phyloP scores from a whole-genome alignment of 2,888 invertebrate species.

The Tillus elongatus region DNA sequence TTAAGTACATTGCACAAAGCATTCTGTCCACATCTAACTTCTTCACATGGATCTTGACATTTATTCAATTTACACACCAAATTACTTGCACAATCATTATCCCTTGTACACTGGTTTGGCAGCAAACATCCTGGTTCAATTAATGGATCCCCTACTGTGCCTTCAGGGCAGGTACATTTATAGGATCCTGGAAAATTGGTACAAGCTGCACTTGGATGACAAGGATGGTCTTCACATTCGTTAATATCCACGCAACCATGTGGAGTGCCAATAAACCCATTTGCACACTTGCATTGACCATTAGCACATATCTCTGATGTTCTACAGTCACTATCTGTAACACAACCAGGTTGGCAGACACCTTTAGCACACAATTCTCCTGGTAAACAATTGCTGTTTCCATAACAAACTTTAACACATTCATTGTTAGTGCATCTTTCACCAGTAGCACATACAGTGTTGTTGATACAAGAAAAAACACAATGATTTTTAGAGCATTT shows the following conservation, averaged over 20 bases:
- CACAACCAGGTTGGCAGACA: slow-evolving; percentile 74
- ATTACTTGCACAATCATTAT: slow-evolving; percentile 66
- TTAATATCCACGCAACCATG: slow-evolving; percentile 74
- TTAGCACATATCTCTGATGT: slow-evolving; percentile 67
- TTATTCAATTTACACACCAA: slow-evolving; percentile 67
- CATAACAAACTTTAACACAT: slow-evolving; percentile 79
- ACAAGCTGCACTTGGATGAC: slow-evolving; percentile 73
- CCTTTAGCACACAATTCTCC: slow-evolving; percentile 80
- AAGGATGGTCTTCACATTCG: slow-evolving; percentile 70
- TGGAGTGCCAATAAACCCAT: slow-evolving; percentile 64
- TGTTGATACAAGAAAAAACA: slow-evolving; percentile 66
- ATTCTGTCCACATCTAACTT: slow-evolving; percentile 63
- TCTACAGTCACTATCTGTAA: slow-evolving; percentile 70
- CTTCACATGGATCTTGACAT: slow-evolving; percentile 74
- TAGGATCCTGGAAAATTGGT: slow-evolving; percentile 72
- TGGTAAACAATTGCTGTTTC: slow-evolving; percentile 80
- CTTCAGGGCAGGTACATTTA: slow-evolving; percentile 68
- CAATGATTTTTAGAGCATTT: slow-evolving; percentile 72
- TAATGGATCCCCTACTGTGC: slow-evolving; percentile 66
- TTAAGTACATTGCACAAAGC: slow-evolving; percentile 66
- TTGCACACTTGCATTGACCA: slow-evolving; percentile 66
- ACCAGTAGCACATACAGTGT: slow-evolving; percentile 68
- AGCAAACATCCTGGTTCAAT: slow-evolving; percentile 65
- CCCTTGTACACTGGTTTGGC: slow-evolving; percentile 65
- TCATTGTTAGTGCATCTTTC: slow-evolving; percentile 71